These are phyloP conservation scores for Drosophila ustulata DNA, from an alignment of 2,888 invertebrate genomes.

Conservation along the genomic window DNA sequence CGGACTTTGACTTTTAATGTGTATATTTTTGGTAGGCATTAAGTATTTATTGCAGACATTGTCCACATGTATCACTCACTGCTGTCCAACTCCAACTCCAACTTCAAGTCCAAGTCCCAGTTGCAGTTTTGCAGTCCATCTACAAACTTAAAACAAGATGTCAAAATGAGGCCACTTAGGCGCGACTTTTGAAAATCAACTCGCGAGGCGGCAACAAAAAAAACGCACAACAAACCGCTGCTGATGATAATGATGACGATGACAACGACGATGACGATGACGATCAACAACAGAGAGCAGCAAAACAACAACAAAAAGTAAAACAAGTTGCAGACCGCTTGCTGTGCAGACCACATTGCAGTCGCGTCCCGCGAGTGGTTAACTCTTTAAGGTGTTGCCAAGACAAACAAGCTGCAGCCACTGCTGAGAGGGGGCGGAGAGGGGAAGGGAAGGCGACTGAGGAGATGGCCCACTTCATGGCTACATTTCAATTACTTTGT, in stretches of 20 bases:
- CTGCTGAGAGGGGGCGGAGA: not conserved
- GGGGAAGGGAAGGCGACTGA: not conserved
- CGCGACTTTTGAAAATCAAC: constrained; percentile 76
- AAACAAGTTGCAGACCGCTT: constrained; percentile 65
- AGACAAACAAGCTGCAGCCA: constrained; percentile 67
- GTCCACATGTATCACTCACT: constrained; percentile 74
- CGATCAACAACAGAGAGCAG: not conserved
- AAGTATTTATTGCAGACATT: constrained; percentile 78
- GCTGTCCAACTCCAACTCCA: constrained; percentile 14
- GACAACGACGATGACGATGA: constrained; percentile 31
- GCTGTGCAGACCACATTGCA: constrained; percentile 60
- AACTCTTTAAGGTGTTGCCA: constrained; percentile 77
- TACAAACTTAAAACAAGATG: constrained; percentile 65
- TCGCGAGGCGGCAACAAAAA: constrained; percentile 55
- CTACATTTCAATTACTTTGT: constrained; percentile 77
- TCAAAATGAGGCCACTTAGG: constrained; percentile 79
- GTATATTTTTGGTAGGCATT: constrained; percentile 76
- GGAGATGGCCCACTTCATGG: constrained; percentile 56
- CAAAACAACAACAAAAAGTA: constrained; percentile 4
- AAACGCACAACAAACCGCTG: constrained; percentile 42
- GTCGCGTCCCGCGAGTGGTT: constrained; percentile 41
- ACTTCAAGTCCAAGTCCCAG: constrained; percentile 10
- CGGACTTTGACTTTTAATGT: constrained; percentile 69
- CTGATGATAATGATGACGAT: constrained; percentile 34
- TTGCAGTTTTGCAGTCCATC: constrained; percentile 14